A percentile compares a stretch with the other conserved stretches of the same genome.
Conservation (phyloP, 2,888 invertebrate species). For the Ferrisia virgata region DNA sequence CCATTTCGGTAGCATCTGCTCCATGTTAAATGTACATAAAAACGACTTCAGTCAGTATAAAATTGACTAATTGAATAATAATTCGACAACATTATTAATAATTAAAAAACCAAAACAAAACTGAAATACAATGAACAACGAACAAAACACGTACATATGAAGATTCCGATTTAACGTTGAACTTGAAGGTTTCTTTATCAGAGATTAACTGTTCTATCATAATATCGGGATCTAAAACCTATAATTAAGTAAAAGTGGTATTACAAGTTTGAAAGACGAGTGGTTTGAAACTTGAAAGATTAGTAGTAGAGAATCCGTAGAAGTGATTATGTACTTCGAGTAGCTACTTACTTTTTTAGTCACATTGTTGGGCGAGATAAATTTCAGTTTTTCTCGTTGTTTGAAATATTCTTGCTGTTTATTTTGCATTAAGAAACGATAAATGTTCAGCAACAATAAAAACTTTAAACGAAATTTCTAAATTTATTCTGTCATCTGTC, state of each 20-base stretch:
- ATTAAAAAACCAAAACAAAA: neutral
- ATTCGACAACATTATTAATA: neutral
- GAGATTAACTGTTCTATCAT: constrained; percentile 43
- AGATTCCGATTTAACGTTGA: constrained; percentile 9
- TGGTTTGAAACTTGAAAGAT: neutral
- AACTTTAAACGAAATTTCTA: neutral
- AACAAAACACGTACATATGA: constrained; percentile 29
- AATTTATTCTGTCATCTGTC: neutral
- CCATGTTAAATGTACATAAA: neutral
- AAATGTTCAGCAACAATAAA: neutral
- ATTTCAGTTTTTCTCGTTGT: constrained; percentile 38
- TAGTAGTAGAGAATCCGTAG: neutral
- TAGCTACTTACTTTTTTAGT: constrained; percentile 22
- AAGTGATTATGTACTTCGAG: neutral
- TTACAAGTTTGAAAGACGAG: constrained; percentile 10
- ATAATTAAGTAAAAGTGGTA: constrained; percentile 9
- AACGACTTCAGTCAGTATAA: neutral
- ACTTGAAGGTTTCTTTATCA: constrained; percentile 41
- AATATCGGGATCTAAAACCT: constrained; percentile 36
- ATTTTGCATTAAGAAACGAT: constrained; percentile 34
- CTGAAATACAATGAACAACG: neutral
- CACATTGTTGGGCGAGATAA: constrained; percentile 16
- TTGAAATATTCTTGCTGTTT: constrained; percentile 44
- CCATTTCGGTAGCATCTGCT: constrained; percentile 53
- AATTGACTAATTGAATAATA: neutral